Percentiles rank a stretch among this genome's conserved stretches.
Conservation (phyloP, 2,113 vertebrate species). For the Grus americana region DNA sequence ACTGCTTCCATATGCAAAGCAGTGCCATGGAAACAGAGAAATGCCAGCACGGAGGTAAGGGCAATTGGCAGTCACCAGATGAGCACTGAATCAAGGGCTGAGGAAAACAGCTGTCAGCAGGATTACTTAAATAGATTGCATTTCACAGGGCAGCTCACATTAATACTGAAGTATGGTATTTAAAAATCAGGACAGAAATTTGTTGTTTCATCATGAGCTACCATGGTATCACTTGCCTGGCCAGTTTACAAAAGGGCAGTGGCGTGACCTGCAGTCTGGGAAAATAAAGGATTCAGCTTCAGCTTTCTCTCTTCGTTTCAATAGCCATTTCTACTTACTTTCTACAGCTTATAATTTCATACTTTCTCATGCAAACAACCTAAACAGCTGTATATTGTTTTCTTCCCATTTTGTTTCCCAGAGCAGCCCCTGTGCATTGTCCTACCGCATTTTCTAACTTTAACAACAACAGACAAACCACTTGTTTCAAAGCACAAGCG, state of each 20-base stretch:
- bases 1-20: slow-evolving; percentile 52
- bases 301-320: background rate
- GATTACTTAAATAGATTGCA: slow-evolving; percentile 24
- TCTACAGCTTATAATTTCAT: background rate
- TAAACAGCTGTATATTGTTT: background rate
- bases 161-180: background rate
- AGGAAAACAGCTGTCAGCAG: slow-evolving; percentile 65
- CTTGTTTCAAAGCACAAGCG: background rate
- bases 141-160: slow-evolving; percentile 21
- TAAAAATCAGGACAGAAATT: background rate
- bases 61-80: slow-evolving; percentile 45
- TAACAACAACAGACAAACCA: background rate
- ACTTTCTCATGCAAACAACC: background rate
- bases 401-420: background rate
- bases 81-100: slow-evolving; percentile 44
- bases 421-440: background rate
- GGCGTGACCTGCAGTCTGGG: background rate
- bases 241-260: background rate
- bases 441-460: background rate
- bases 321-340: background rate
- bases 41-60: slow-evolving; percentile 5
- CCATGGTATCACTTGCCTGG: background rate
- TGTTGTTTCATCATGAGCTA: background rate
- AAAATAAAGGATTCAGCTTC: background rate
- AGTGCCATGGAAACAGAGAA: slow-evolving; percentile 70